These are phyloP conservation scores for Rhimphoctona megacephalus DNA, from an alignment of 2,888 invertebrate species.

Conservation along the genomic window DNA sequence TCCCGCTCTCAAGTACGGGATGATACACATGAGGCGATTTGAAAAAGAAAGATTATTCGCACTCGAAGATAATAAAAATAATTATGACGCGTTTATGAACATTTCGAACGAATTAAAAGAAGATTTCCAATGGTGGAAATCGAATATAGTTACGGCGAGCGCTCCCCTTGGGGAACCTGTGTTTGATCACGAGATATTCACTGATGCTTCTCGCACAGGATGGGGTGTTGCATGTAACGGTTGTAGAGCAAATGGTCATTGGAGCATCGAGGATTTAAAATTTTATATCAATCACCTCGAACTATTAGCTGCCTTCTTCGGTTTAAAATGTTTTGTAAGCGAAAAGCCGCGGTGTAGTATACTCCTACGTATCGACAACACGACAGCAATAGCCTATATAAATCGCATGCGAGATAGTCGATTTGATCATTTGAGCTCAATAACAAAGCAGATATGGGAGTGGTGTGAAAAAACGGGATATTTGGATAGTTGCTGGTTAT, in stretches of 20 bases:
- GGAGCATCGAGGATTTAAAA: slow-evolving; percentile 48
- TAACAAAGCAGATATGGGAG: slow-evolving; percentile 51
- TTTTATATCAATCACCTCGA: slow-evolving; percentile 69
- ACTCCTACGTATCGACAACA: slow-evolving; percentile 62
- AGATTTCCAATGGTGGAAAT: slow-evolving; percentile 33
- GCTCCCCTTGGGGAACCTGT: slow-evolving; percentile 24
- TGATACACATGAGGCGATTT: slow-evolving; percentile 40
- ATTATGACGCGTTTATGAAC: slow-evolving; percentile 36
- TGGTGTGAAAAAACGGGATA: slow-evolving; percentile 39
- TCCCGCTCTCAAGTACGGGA: slow-evolving; percentile 38
- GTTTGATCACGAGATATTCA: slow-evolving; percentile 39
- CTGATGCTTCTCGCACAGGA: slow-evolving; percentile 41
- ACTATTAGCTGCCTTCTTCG: slow-evolving; percentile 64
- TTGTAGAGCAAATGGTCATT: slow-evolving; percentile 51
- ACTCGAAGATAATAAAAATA: slow-evolving; percentile 15
- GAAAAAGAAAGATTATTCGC: slow-evolving; percentile 35
- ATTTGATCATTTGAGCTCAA: slow-evolving; percentile 38
- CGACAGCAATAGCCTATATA: slow-evolving; percentile 64
- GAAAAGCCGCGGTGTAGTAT: slow-evolving; percentile 46
- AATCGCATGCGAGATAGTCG: slow-evolving; percentile 59
- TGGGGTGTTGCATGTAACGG: slow-evolving; percentile 38
- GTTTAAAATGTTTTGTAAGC: slow-evolving; percentile 54
- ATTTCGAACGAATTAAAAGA: slow-evolving; percentile 33
- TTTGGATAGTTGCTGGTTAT: slow-evolving; percentile 51
- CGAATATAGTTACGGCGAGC: slow-evolving; percentile 23